Conservation (phyloP, 1,140 invertebrate species). For the Ptiloglossa arizonensis region DNA sequence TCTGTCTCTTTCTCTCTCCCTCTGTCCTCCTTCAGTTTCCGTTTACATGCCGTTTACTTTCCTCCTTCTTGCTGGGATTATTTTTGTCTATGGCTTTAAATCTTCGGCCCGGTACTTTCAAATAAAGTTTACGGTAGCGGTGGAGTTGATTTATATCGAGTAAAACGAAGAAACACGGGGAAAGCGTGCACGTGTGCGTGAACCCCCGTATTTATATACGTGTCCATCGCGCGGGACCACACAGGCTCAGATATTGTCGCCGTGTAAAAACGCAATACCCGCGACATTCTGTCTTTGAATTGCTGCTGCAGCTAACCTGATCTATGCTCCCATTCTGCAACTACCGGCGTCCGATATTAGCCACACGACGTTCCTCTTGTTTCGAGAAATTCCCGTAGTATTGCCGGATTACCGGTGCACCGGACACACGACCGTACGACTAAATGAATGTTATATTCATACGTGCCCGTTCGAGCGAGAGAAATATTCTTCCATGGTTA, state of each 20-base stretch:
- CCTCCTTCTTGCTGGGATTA: slow-evolving; percentile 59
- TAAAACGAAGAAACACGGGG: slow-evolving; percentile 55
- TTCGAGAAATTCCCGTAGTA: slow-evolving; percentile 33
- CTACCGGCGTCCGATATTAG: slow-evolving; percentile 46
- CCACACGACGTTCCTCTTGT: slow-evolving; percentile 32
- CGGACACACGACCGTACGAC: neutral
- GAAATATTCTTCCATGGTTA: slow-evolving; percentile 25
- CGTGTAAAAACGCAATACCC: slow-evolving; percentile 38
- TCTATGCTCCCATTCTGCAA: slow-evolving; percentile 30
- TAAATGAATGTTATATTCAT: slow-evolving; percentile 40
- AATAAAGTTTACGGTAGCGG: slow-evolving; percentile 71
- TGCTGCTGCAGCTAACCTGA: slow-evolving; percentile 33
- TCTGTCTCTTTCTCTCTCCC: neutral
- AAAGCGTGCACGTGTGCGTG: neutral
- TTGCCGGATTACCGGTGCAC: slow-evolving; percentile 26
- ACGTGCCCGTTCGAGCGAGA: neutral
- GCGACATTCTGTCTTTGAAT: slow-evolving; percentile 52
- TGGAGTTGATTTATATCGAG: slow-evolving; percentile 68
- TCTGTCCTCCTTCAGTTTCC: neutral
- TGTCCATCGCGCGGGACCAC: neutral
- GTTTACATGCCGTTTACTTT: slow-evolving; percentile 46
- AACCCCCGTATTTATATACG: neutral
- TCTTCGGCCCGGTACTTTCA: slow-evolving; percentile 69
- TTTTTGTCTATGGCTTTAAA: slow-evolving; percentile 72
- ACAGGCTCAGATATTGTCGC: neutral